Evolutionary conservation across 2,113 vertebrate species (phyloP).

Genomic region (Triplophysa tibetana): DNA sequence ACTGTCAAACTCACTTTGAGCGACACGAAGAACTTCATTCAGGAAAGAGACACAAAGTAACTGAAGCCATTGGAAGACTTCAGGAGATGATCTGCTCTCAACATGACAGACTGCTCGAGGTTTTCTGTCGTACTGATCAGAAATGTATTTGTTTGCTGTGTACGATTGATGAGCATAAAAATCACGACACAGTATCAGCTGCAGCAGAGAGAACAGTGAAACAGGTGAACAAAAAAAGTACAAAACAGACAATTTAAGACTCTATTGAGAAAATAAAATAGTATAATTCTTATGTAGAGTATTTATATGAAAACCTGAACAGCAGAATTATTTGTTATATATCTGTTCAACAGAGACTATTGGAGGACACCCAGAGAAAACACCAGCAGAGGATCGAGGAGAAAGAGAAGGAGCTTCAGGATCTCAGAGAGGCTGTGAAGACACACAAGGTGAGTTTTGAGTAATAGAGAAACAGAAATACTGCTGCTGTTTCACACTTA

Average conservation of each 20-base stretch:
- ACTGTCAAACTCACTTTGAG: not conserved
- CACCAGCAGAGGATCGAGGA: not conserved
- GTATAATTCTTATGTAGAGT: too few relatives aligned
- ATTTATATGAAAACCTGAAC: too few relatives aligned
- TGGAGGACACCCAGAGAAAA: not conserved
- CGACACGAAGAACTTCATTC: not conserved
- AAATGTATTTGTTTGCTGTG: not conserved
- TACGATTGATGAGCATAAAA: not conserved
- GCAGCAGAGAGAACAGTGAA: conserved; percentile 6
- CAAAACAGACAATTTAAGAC: too few relatives aligned
- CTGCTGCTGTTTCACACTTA: too few relatives aligned
- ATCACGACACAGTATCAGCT: not conserved
- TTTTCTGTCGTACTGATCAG: not conserved
- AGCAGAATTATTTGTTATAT: not conserved
- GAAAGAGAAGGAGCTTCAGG: not conserved
- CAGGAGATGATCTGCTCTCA: not conserved
- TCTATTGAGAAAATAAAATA: too few relatives aligned
- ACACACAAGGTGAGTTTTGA: not conserved
- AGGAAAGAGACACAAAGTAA: not conserved
- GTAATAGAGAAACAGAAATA: too few relatives aligned
- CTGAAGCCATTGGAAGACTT: not conserved
- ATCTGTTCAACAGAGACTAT: not conserved
- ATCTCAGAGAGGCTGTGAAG: not conserved
- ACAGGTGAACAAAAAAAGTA: not conserved
- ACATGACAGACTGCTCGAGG: not conserved